Percentiles rank a stretch among this genome's conserved stretches.
These are phyloP conservation scores for Sarcophaga peregrina DNA, from an alignment of 1,140 invertebrate genomes.

Conservation along the genomic window DNA sequence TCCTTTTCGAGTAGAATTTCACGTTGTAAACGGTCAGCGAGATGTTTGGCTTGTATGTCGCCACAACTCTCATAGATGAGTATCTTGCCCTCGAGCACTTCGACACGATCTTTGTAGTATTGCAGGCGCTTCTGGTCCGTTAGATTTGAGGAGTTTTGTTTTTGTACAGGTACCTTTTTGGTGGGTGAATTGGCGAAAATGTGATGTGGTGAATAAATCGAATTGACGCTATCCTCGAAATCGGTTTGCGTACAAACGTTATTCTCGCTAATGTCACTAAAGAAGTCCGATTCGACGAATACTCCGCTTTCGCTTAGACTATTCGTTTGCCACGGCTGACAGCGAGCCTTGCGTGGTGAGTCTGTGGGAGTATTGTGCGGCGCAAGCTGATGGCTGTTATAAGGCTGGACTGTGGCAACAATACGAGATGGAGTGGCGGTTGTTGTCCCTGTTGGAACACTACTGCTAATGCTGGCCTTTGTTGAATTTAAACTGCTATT, in stretches of 20 bases:
- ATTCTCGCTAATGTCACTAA: slow-evolving; percentile 56
- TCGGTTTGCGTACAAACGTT: slow-evolving; percentile 69
- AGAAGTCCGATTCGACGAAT: slow-evolving; percentile 69
- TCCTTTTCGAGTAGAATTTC: slow-evolving; percentile 70
- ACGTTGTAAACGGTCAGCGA: slow-evolving; percentile 71
- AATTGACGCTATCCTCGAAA: slow-evolving; percentile 59
- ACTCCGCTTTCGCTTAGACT: slow-evolving; percentile 75
- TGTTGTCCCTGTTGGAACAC: background rate
- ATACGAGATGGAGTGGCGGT: slow-evolving; percentile 48
- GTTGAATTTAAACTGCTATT: background rate
- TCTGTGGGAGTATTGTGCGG: slow-evolving; percentile 53
- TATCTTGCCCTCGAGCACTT: slow-evolving; percentile 71
- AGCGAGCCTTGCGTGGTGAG: slow-evolving; percentile 42
- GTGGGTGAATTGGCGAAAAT: slow-evolving; percentile 53
- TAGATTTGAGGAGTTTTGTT: slow-evolving; percentile 63
- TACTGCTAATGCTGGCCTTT: background rate
- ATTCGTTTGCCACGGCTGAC: slow-evolving; percentile 56
- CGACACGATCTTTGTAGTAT: slow-evolving; percentile 72
- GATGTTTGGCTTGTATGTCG: slow-evolving; percentile 70
- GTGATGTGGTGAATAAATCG: slow-evolving; percentile 70
- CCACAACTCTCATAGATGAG: slow-evolving; percentile 72
- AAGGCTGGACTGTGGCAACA: slow-evolving; percentile 64
- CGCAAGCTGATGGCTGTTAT: slow-evolving; percentile 53
- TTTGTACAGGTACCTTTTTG: slow-evolving; percentile 65
- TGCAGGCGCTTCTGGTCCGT: slow-evolving; percentile 69